Percentiles rank a stretch among this genome's conserved stretches.
These are phyloP conservation scores for Prostheceraeus crozeri DNA, from an alignment of 2,888 invertebrate species.

Conservation along the genomic window DNA sequence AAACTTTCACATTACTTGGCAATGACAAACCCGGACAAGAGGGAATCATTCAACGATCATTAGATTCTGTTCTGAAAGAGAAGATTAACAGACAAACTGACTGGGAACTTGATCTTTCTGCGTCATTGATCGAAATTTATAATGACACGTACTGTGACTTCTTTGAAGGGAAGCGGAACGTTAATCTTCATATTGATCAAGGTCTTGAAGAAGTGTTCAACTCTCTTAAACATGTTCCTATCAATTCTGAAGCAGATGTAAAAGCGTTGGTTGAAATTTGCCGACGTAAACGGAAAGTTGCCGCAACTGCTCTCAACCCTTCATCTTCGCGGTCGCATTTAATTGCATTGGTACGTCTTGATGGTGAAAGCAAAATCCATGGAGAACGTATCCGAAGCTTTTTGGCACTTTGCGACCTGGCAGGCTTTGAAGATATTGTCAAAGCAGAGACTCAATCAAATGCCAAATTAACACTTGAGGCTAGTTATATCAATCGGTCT, in stretches of 20 bases:
- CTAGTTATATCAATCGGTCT: conserved; percentile 34
- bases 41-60: conserved; percentile 23
- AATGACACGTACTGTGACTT: conserved; percentile 32
- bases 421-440: conserved; percentile 34
- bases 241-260: conserved; percentile 26
- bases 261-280: conserved; percentile 20
- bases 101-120: conserved; percentile 24
- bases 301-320: conserved; percentile 35
- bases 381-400: conserved; percentile 31
- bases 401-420: conserved; percentile 26
- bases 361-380: conserved; percentile 19
- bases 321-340: conserved; percentile 31
- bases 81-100: background rate
- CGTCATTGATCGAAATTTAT: conserved; percentile 26
- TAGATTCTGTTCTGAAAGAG: conserved; percentile 14
- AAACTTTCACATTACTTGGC: conserved; percentile 34
- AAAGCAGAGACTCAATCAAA: conserved; percentile 32
- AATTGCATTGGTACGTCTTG: conserved; percentile 21
- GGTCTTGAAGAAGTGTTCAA: conserved; percentile 30
- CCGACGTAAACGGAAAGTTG: conserved; percentile 19
- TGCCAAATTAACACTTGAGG: conserved; percentile 11
- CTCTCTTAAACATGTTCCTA: conserved; percentile 8
- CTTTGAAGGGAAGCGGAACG: background rate
- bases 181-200: conserved; percentile 31
- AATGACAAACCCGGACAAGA: conserved; percentile 13